A percentile compares a stretch with the other conserved stretches of the same genome.
These are phyloP conservation scores for Cheilosia impressa DNA, from an alignment of 2,888 invertebrate species.

Conservation along the genomic window DNA sequence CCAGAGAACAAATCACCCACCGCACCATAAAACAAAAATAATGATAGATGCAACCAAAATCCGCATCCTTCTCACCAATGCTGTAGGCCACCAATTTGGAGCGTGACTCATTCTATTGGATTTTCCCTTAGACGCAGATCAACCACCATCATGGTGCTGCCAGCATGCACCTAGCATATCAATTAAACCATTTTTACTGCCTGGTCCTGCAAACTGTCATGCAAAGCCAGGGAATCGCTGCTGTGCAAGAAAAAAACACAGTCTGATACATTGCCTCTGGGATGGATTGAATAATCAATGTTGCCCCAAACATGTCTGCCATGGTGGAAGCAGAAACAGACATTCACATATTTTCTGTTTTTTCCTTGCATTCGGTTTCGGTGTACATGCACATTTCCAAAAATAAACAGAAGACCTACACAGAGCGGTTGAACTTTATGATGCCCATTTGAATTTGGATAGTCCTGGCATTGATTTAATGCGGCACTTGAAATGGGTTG, in stretches of 20 bases:
- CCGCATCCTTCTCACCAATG: constrained; percentile 27
- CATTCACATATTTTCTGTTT: constrained; percentile 39
- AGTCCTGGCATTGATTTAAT: neutral
- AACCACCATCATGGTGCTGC: constrained; percentile 47
- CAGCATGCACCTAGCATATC: constrained; percentile 59
- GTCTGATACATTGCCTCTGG: constrained; percentile 52
- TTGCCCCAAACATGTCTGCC: constrained; percentile 54
- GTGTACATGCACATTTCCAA: constrained; percentile 60
- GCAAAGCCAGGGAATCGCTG: constrained; percentile 7
- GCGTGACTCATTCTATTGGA: constrained; percentile 62
- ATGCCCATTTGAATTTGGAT: neutral
- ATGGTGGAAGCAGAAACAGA: constrained; percentile 26
- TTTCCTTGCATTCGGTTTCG: constrained; percentile 17
- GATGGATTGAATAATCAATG: constrained; percentile 65
- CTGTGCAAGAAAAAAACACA: neutral
- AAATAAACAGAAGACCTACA: constrained; percentile 18
- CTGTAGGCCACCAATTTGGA: constrained; percentile 16
- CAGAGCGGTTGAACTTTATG: constrained; percentile 24
- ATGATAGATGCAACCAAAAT: constrained; percentile 5
- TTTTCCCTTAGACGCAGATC: constrained; percentile 41
- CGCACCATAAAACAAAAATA: neutral
- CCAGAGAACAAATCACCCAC: constrained; percentile 7
- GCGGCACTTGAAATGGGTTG: neutral
- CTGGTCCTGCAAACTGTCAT: constrained; percentile 53
- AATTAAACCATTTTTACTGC: constrained; percentile 62